phyloP scores from a whole-genome alignment of 2,797 vertebrate species.

The Astyanax mexicanus region DNA sequence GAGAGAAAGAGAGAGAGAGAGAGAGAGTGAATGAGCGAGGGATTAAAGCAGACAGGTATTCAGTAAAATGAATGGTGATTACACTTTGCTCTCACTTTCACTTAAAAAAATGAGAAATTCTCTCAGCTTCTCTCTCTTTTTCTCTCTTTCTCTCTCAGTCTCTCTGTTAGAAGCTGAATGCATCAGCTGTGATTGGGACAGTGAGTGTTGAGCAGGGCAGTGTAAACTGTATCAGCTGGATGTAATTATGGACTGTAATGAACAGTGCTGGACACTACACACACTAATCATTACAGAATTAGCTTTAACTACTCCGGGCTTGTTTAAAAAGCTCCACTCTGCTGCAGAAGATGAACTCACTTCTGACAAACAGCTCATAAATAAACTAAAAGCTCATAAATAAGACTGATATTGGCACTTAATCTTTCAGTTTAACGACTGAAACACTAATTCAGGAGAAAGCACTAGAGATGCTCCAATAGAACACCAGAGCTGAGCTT shows the following conservation, averaged over 20 bases:
- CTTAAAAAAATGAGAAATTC: background rate
- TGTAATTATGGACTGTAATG: slow-evolving; percentile 82
- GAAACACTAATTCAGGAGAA: background rate
- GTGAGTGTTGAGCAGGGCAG: slow-evolving; percentile 37
- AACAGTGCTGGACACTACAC: slow-evolving; percentile 70
- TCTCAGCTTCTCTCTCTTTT: too few species aligned
- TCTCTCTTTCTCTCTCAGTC: too few species aligned
- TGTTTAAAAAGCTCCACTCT: slow-evolving; percentile 68
- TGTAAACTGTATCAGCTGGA: slow-evolving; percentile 75
- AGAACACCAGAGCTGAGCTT: too few species aligned
- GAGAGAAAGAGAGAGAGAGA: background rate
- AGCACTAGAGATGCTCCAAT: too few species aligned
- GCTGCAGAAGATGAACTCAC: slow-evolving; percentile 64
- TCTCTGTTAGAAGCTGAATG: too few species aligned
- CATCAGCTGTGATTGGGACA: slow-evolving; percentile 73
- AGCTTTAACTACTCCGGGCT: slow-evolving; percentile 76
- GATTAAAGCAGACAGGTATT: background rate
- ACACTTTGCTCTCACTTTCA: background rate
- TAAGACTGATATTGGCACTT: slow-evolving; percentile 70
- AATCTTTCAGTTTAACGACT: background rate
- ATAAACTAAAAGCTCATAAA: slow-evolving; percentile 69
- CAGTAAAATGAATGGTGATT: background rate
- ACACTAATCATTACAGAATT: slow-evolving; percentile 78
- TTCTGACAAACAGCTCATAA: slow-evolving; percentile 69
- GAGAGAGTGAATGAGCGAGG: background rate